These are phyloP conservation scores for Unio pictorum DNA, from an alignment of 2,888 invertebrate species.

Conservation along the genomic window DNA sequence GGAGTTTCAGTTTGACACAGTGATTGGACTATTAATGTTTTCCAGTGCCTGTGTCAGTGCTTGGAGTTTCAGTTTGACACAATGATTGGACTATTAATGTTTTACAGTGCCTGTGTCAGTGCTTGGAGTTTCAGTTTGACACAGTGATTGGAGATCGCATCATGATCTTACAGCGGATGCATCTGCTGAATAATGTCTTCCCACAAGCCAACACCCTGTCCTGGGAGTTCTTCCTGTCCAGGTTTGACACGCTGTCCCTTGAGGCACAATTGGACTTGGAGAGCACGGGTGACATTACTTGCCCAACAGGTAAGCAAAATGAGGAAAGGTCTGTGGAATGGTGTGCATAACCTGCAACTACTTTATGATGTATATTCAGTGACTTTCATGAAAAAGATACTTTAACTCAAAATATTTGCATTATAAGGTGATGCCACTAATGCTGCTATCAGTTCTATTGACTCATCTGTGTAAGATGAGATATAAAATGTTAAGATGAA, in stretches of 20 bases:
- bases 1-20: too few species aligned
- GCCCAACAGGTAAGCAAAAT: constrained; percentile 80
- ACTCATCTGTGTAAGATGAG: too few species aligned
- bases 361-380: not conserved
- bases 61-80: too few species aligned
- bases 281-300: constrained; percentile 82
- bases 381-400: not conserved
- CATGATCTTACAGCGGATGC: constrained; percentile 94
- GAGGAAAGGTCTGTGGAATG: not conserved
- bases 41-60: too few species aligned
- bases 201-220: constrained; percentile 90
- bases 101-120: constrained; percentile 83
- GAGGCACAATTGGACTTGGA: constrained; percentile 92
- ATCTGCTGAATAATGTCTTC: constrained; percentile 93
- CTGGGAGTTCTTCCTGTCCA: constrained; percentile 98
- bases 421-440: too few species aligned
- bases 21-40: too few species aligned
- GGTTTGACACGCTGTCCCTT: constrained; percentile 94
- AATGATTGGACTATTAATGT: not conserved
- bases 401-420: not conserved
- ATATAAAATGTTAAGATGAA: too few species aligned
- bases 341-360: not conserved
- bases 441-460: too few species aligned
- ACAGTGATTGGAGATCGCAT: constrained; percentile 96
- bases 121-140: constrained; percentile 98